Evolutionary conservation across 92 coral and sea anemone genomes (phyloP), one percentile per base, ranked within the genome.

Genomic region (Isaurus tuberculatus): DNA sequence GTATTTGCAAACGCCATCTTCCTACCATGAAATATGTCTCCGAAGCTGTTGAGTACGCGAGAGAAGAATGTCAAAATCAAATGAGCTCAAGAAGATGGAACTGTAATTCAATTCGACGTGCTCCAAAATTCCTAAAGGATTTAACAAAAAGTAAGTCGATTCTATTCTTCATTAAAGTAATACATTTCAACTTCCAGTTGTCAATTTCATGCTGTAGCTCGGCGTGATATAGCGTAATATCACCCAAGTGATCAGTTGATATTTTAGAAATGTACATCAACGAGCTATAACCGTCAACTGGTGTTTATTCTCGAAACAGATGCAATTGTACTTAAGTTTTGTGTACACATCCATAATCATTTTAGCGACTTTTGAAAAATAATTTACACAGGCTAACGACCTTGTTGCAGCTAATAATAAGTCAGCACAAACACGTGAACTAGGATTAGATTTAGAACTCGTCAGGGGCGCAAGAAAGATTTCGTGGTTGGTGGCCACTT

Each of bases 11-110:
- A 28, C 73, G 87, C 46, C 67, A 70, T 61, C 84, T 89, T 14
- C 74, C 91, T 20, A 65, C 89, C 37, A 97, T 97, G 99, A 90
- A 70, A 57, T 97, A 90, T 31, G 97, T 97, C 22, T 84, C 94
- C 10, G 96, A 89, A 48, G 99, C 99, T 9, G 95, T 88, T 15
- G 93, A 92, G 65, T 86, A 90, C 75, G 87, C 98, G 2, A 84
- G 55, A 14, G 65, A 44, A 1, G 97, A 92, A 79, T 97, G 99
- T 70, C 68, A 85, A 37, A 65, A 83, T 29, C 97, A 88, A 66
- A 22, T 94, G 42, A 81, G 53, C 8, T 72, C 87, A 44, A 83
- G 92, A 48, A 42, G 98, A 29, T 97, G 99, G 99, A 92, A 97
- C 83, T 97, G 99, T 25, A 85, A 85, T 7, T 83, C 95, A 20